Base-by-base conservation (phyloP, 2,113 vertebrate species). In the Nannospalax galili region DNA sequence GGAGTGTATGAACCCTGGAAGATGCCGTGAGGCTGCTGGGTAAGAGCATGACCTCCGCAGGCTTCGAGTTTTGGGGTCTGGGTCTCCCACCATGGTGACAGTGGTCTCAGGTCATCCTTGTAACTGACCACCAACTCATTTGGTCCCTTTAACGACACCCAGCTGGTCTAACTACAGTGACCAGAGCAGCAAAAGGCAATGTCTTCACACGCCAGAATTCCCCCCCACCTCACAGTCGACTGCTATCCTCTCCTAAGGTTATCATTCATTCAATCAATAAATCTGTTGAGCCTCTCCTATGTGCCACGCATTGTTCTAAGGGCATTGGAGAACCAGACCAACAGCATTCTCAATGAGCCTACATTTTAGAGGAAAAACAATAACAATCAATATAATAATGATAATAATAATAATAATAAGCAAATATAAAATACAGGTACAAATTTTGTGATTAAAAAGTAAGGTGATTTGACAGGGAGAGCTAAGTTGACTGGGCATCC, bases 391-490 rank as follows among this genome's bases (percentile, higher is more conserved):
- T 40, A 35, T 45, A 40, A 58, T 14, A 67, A 40, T 60, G 5
- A 52, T 52, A 52, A 11, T 11, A 40, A 45, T 40, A 65, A 11
- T 30, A 60, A 60, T 60, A 60, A 60, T 60, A 60, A 60, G 48
- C 48, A 52, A 52, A 52, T 52, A 52, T 52, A 52, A 6, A 52
- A 52, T 52, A 65, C 52, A 84, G 52, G 56, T 40, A n/a, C 8
- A 65, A 56, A 60, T 75, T 64, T 58, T 70, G 17, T 79, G 62
- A 45, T 90, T 87, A 86, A 92, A 94, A 40, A 90, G 86, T 4
- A 5, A 90, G 9, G 15, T 15, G 8, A 11, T 65, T 3, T 32
- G 74, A 64, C 3, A 90, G 52, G 28, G 22, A 65, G 35, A n/a
- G 65, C 24, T 80, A 45, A 30, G 6, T 17, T 62, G 30, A 45